These are phyloP conservation scores for Lasioglossum vierecki DNA, from an alignment of 2,888 invertebrate genomes.

Conservation along the genomic window DNA sequence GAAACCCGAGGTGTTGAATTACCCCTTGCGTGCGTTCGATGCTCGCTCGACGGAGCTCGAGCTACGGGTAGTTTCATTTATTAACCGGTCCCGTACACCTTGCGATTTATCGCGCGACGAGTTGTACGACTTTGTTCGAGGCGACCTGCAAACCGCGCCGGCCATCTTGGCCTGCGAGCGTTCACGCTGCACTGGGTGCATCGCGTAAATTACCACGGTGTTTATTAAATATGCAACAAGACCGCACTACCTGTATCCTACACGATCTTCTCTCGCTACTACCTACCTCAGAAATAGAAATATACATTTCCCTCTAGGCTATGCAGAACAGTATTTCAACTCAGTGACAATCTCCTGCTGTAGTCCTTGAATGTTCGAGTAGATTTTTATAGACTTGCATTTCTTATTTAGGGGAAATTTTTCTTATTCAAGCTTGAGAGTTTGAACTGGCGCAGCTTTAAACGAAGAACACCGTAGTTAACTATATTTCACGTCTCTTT, in stretches of 20 bases:
- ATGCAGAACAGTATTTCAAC: background rate
- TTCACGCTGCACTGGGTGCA: background rate
- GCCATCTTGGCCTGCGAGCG: slow-evolving; percentile 2
- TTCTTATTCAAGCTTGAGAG: background rate
- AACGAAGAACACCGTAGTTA: background rate
- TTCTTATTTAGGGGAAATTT: background rate
- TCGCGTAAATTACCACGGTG: slow-evolving; percentile 9
- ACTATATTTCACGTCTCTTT: no score
- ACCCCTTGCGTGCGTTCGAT: slow-evolving; percentile 27
- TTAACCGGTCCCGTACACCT: slow-evolving; percentile 13
- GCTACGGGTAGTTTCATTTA: slow-evolving; percentile 13
- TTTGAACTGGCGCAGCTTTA: no score
- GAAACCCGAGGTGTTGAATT: slow-evolving; percentile 42
- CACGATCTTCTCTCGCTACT: background rate
- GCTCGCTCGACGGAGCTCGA: slow-evolving; percentile 6
- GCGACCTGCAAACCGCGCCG: background rate
- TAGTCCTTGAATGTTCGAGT: background rate
- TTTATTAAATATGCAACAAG: background rate
- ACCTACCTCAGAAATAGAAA: background rate
- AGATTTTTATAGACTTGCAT: background rate
- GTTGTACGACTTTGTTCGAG: slow-evolving; percentile 4
- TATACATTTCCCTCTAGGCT: background rate
- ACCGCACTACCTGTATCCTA: background rate
- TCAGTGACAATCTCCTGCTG: background rate
- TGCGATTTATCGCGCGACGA: slow-evolving; percentile 8